Evolutionary conservation across 2,888 invertebrate genomes (phyloP).

Genomic region (Torymus texanus): DNA sequence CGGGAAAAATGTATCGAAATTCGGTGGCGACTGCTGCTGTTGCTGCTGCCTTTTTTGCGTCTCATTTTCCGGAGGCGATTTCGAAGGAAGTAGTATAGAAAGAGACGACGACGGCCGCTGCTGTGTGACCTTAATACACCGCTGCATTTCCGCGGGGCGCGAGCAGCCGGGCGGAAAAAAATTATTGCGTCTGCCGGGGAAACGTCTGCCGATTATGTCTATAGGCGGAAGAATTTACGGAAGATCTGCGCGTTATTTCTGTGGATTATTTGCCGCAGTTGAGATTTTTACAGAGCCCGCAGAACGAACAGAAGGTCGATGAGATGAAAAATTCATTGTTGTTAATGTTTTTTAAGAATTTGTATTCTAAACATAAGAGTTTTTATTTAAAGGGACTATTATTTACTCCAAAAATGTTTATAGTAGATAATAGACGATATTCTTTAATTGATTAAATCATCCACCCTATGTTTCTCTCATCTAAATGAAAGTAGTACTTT

Average conservation of each 20-base stretch:
- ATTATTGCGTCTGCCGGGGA: constrained; percentile 31
- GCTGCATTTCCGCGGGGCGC: constrained; percentile 16
- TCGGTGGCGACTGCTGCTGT: not conserved
- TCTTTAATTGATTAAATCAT: no score
- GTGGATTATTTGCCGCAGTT: not conserved
- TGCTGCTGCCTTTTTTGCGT: not conserved
- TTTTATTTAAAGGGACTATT: no score
- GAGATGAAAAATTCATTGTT: no score
- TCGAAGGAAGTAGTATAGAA: no score
- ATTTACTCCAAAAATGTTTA: no score
- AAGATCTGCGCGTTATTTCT: not conserved
- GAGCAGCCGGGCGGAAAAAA: constrained; percentile 35
- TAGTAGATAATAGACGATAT: no score
- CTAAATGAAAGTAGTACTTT: no score
- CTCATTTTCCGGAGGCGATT: no score
- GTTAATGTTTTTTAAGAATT: no score
- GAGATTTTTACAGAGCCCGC: not conserved
- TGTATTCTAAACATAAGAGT: no score
- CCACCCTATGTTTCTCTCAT: no score
- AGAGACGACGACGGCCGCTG: not conserved
- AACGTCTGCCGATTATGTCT: not conserved
- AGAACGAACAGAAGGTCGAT: no score
- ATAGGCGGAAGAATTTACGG: constrained; percentile 7
- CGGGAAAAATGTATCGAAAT: constrained; percentile 38
- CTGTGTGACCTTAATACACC: constrained; percentile 38